Evolutionary conservation across 2,797 vertebrate species (phyloP), one percentile per base, ranked within the genome.

Genomic region (Scomberomorus guttatus): DNA sequence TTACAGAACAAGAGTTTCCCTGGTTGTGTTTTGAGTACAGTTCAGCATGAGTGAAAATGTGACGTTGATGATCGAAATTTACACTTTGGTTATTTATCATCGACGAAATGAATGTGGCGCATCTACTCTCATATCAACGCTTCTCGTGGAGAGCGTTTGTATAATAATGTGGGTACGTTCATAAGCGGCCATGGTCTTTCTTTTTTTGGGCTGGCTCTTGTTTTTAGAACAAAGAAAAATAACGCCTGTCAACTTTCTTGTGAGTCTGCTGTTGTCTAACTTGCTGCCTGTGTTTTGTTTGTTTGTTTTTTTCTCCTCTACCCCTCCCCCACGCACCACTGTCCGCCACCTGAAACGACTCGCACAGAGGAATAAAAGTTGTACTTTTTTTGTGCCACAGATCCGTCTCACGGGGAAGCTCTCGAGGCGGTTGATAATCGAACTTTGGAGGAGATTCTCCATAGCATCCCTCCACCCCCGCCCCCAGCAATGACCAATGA

Each of bases 401-500:
- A 95, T 95, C 86, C 87, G 85, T 86, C 74, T 94, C 87, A 85
- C 87, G 95, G 93, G 75, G 88, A 93, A 80, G 87, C 93, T 86
- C 85, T 85, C 57, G 97, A 96, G 91, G 94, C 92, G 79, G 87
- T 94, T 87, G 98, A 98, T 95, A 94, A 91, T 89, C 96, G 96
- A 93, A 97, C 96, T 96, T 96, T 99, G 96, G 97, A 99, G 95
- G 97, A 99, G 95, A 99, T 99, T 96, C 95, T 99, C 94, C 94
- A 92, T 89, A 97, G 96, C 96, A 98, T 99, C 94, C 93, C 97
- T 95, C 97, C 98, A 95, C 97, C 98, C 92, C 98, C 97, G 82
- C 98, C 96, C 95, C 97, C 98, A 90, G 96, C 98, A 87, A 99
- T 99, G 98, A 96, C 97, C 96, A 99, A 96, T 93, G 98, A 99